Evolutionary conservation across 2,888 invertebrate species (phyloP).

Genomic region (Leucophenga maculata): DNA sequence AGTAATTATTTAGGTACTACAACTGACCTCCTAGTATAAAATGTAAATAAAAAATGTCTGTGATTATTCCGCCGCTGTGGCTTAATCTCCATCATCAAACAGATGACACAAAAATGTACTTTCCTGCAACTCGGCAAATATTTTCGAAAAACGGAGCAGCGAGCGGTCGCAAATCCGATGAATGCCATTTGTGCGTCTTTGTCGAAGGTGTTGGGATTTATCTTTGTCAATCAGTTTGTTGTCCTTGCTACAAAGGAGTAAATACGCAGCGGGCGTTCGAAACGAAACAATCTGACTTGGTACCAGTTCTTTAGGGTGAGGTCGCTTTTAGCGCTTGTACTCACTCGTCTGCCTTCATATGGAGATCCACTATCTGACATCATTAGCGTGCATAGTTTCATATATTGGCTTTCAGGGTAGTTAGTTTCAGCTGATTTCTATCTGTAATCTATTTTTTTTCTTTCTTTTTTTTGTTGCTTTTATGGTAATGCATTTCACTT

Average conservation of each 20-base stretch:
- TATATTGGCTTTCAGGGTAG: neutral
- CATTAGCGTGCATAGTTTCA: conserved; percentile 44
- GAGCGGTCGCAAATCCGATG: conserved; percentile 35
- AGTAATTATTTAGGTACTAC: too few relatives aligned
- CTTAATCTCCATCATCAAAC: conserved; percentile 47
- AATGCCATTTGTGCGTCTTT: conserved; percentile 68
- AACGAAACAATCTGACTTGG: conserved; percentile 41
- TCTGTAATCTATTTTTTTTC: neutral
- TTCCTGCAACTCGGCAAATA: too few relatives aligned
- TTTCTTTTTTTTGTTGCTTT: conserved; percentile 27
- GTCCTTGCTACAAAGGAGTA: conserved; percentile 50
- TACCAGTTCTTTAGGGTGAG: neutral
- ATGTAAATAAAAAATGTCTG: neutral
- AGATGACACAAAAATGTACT: conserved; percentile 28
- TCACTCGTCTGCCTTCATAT: neutral
- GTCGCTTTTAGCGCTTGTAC: neutral
- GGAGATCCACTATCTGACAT: conserved; percentile 33
- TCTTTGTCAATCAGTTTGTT: conserved; percentile 54
- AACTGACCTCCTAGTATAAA: too few relatives aligned
- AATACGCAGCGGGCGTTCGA: conserved; percentile 60
- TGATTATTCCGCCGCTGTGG: conserved; percentile 48
- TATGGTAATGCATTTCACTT: conserved; percentile 54
- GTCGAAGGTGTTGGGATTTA: conserved; percentile 71
- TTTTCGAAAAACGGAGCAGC: conserved; percentile 20
- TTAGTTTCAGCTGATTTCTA: too few relatives aligned